Evolutionary conservation across 2,888 invertebrate species (phyloP).

Genomic region (Drosophila flavopinicola): DNA sequence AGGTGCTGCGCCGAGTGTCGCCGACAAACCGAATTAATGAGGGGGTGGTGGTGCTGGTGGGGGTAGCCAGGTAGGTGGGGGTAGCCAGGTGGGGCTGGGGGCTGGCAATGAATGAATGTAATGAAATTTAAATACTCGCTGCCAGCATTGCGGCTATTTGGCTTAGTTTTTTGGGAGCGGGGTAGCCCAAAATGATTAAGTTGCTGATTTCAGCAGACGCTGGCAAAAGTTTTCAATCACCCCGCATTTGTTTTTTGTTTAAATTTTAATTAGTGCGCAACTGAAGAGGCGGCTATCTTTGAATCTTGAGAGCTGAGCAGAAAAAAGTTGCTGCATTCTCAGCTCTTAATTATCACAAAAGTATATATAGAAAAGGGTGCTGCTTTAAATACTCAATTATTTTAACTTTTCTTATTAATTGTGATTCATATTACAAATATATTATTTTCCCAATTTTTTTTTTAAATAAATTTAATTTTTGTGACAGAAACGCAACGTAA

Average conservation of each 20-base stretch:
- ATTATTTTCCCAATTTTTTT: slow-evolving; percentile 25
- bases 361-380: background rate
- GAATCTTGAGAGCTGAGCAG: slow-evolving; percentile 1
- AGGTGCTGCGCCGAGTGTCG: slow-evolving; percentile 49
- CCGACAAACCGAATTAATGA: slow-evolving; percentile 74
- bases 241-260: slow-evolving; percentile 75
- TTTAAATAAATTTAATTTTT: slow-evolving; percentile 66
- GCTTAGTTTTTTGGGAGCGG: slow-evolving; percentile 20
- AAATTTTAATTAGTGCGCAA: slow-evolving; percentile 72
- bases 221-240: slow-evolving; percentile 75
- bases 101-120: slow-evolving; percentile 51
- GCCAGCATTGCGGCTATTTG: slow-evolving; percentile 49
- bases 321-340: slow-evolving; percentile 10
- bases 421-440: slow-evolving; percentile 3
- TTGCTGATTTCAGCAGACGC: slow-evolving; percentile 65
- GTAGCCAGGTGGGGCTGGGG: background rate
- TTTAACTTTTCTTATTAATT: no score
- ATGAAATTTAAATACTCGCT: slow-evolving; percentile 67
- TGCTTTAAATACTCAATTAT: no score
- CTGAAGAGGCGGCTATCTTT: slow-evolving; percentile 12
- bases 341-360: slow-evolving; percentile 20
- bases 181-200: slow-evolving; percentile 56
- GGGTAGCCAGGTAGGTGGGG: background rate
- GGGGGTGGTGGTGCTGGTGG: background rate
- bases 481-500: no score